Evolutionary conservation across 2,888 invertebrate species (phyloP), one percentile per base, ranked within the genome.

Genomic region (Eustalomyia histrio): DNA sequence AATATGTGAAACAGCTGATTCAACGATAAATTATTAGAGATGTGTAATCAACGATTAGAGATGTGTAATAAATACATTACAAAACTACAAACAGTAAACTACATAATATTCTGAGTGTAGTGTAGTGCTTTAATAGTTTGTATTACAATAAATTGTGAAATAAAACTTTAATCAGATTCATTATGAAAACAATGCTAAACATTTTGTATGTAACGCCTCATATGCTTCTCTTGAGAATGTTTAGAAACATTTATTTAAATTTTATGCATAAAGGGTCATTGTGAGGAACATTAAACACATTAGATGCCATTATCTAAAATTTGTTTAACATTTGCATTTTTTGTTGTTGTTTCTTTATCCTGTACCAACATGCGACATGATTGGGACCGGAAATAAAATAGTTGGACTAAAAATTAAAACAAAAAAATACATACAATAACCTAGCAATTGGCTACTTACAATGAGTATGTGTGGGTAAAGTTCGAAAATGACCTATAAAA

Each of bases 291-390:
- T 52, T 65, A 53, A 65, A 52, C 16, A 52, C 64, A 64, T 64
- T 64, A 64, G 50, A 33, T 18, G 65, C 33, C 65, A 65, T 52
- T 52, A 64, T 52, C 65, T n/a, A 29, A 33, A 53, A 53, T 52
- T 53, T 53, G 17, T 65, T 35, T 17, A 65, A 65, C 53, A 65
- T 65, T 65, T 65, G 24, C 21, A 24, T 21, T 35, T 39, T 47
- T 6, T 39, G 18, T 24, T 61, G 12, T 43, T 12, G 8, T 29
- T 29, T 29, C 5, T 21, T 9, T 10, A 21, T 53, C 17, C 52
- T 52, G 8, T 52, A 9, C 1, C 17, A 8, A 16, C 52, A 52
- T 17, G 18, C 12, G 39, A 8, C 18, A 21, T 21, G 4, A 43
- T 14, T 14, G 61, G 6, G 61, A 61, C 18, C 43, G 47, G 61